Percentiles rank a stretch among this genome's conserved stretches.
Evolutionary conservation across 2,888 invertebrate genomes (phyloP).

Genomic region (Athalia rosae): DNA sequence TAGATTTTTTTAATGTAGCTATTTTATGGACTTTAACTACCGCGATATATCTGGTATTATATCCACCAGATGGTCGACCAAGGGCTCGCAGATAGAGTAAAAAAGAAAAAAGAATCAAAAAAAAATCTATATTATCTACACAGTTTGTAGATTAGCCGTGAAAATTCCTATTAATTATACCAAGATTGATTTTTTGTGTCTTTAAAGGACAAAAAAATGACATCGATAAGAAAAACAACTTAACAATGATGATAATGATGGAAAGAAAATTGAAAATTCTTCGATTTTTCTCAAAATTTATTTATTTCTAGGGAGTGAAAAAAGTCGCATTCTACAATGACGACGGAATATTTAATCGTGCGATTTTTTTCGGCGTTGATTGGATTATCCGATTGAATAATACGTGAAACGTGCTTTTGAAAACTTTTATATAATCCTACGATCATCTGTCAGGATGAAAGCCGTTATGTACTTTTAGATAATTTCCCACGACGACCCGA

Average conservation of each 20-base stretch:
- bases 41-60: neutral
- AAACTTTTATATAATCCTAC: too few species aligned
- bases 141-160: constrained; percentile 34
- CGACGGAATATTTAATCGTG: neutral
- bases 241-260: too few species aligned
- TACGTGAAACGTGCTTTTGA: too few species aligned
- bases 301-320: too few species aligned
- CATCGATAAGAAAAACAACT: too few species aligned
- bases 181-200: constrained; percentile 38
- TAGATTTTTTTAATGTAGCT: too few species aligned
- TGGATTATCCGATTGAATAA: neutral
- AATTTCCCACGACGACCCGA: too few species aligned
- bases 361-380: constrained; percentile 10
- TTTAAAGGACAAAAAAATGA: neutral
- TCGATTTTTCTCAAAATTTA: too few species aligned
- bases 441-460: too few species aligned
- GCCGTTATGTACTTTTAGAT: too few species aligned
- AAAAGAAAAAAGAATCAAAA: neutral
- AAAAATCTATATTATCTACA: constrained; percentile 1
- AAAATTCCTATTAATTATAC: constrained; percentile 1
- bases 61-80: neutral
- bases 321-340: neutral
- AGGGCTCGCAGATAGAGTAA: neutral
- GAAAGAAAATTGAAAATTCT: too few species aligned
- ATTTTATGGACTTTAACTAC: too few species aligned